A percentile compares a stretch with the other conserved stretches of the same genome.
These are phyloP conservation scores for Nothoprocta pentlandii DNA, from an alignment of 2,113 vertebrate genomes.

Conservation along the genomic window DNA sequence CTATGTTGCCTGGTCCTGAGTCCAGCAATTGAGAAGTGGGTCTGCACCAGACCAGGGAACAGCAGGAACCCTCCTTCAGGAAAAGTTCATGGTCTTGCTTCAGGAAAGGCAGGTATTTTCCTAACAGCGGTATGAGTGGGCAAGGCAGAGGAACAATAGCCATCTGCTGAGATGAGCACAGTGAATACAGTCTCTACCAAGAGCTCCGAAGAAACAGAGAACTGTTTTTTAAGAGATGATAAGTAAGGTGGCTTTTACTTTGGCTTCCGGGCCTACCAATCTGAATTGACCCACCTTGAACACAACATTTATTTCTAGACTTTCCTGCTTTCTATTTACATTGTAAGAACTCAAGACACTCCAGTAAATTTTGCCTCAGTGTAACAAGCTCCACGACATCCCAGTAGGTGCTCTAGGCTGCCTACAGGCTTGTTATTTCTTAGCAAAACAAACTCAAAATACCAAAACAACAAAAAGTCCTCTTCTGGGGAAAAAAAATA, in stretches of 20 bases:
- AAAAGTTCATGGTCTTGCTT: not conserved
- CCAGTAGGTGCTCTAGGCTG: not conserved
- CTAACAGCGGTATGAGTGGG: not conserved
- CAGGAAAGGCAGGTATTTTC: not conserved
- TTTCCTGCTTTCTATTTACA: not conserved
- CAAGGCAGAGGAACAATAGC: not conserved
- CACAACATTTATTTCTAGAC: not conserved
- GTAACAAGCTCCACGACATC: not conserved
- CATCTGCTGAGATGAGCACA: not conserved
- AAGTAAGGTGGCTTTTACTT: not conserved
- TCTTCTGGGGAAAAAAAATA: not conserved
- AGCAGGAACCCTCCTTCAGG: not conserved
- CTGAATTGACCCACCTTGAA: not conserved
- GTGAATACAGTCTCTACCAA: accelerated
- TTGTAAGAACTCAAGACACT: not conserved
- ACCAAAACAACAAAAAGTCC: not conserved
- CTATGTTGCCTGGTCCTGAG: not conserved
- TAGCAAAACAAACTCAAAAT: slow-evolving; percentile 1
- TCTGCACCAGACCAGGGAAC: not conserved
- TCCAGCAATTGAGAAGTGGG: not conserved
- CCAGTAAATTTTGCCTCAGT: not conserved
- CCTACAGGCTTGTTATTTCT: not conserved
- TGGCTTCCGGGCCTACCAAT: not conserved
- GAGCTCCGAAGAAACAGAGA: not conserved
- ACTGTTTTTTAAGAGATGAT: not conserved